These are phyloP conservation scores for Melanostoma mellinum DNA, from an alignment of 2,888 invertebrate genomes.

Conservation along the genomic window DNA sequence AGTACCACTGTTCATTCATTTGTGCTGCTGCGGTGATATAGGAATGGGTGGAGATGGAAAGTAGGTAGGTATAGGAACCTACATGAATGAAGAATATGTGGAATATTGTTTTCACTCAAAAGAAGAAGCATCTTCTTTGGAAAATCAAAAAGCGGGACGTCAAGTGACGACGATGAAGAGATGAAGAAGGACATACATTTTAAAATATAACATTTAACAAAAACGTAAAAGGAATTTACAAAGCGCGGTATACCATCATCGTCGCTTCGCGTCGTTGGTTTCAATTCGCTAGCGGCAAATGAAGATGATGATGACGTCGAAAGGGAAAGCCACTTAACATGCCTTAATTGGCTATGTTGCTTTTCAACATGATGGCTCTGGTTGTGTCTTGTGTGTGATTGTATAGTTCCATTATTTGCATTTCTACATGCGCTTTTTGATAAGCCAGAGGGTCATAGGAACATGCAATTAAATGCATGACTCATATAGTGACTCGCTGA, in stretches of 20 bases:
- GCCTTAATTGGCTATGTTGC: conserved; percentile 71
- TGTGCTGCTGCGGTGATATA: conserved; percentile 16
- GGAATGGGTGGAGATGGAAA: background rate
- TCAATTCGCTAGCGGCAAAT: conserved; percentile 32
- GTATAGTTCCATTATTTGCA: conserved; percentile 62
- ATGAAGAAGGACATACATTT: conserved; percentile 22
- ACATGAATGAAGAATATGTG: background rate
- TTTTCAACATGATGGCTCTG: conserved; percentile 59
- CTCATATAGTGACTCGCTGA: background rate
- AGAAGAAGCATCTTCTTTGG: conserved; percentile 48
- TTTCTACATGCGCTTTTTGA: conserved; percentile 52
- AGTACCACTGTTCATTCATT: background rate
- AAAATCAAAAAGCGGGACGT: conserved; percentile 3
- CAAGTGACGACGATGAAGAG: background rate
- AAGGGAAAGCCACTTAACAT: conserved; percentile 73
- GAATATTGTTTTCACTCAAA: conserved; percentile 40
- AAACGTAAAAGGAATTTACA: conserved; percentile 37
- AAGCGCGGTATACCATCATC: conserved; percentile 18
- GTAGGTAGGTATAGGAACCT: too few relatives aligned
- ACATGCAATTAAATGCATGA: conserved; percentile 58
- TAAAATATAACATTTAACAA: conserved; percentile 37
- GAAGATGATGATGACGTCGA: conserved; percentile 65
- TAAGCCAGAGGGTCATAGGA: conserved; percentile 7
- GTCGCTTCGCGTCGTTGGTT: background rate
- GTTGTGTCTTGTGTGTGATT: conserved; percentile 14